These are phyloP conservation scores for Seriola quinqueradiata DNA, from an alignment of 2,113 vertebrate species.

Conservation along the genomic window DNA sequence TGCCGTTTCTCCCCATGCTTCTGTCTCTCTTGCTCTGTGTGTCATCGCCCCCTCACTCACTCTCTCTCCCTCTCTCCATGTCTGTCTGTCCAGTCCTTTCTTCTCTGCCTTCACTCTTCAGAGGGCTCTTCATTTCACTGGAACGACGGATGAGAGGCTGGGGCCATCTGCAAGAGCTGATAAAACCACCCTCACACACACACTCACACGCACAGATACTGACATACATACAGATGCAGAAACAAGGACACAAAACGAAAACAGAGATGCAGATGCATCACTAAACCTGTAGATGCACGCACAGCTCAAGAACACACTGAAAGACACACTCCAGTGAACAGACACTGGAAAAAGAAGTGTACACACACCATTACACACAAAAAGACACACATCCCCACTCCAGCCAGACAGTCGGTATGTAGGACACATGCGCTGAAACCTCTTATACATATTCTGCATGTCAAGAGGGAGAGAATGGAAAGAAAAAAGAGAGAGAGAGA, in stretches of 20 bases:
- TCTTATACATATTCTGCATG: slow-evolving; percentile 27
- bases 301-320: not conserved
- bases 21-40: not conserved
- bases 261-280: slow-evolving; percentile 59
- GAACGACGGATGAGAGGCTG: slow-evolving; percentile 75
- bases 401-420: slow-evolving; percentile 23
- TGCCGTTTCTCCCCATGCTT: not conserved
- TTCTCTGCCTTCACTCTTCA: slow-evolving; percentile 68
- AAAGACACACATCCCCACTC: not conserved
- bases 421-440: slow-evolving; percentile 36
- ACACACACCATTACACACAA: slow-evolving; percentile 9
- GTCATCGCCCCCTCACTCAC: slow-evolving; percentile 45
- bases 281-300: slow-evolving; percentile 38
- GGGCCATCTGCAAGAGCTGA: slow-evolving; percentile 79
- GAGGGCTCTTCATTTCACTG: slow-evolving; percentile 76
- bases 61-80: slow-evolving; percentile 7
- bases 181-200: slow-evolving; percentile 62
- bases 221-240: slow-evolving; percentile 41
- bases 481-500: not conserved
- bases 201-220: slow-evolving; percentile 29
- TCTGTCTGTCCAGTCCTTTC: slow-evolving; percentile 65
- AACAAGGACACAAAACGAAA: slow-evolving; percentile 46
- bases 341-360: not conserved
- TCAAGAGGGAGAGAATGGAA: slow-evolving; percentile 32
- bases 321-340: slow-evolving; percentile 18